Conservation (phyloP, 2,888 invertebrate genomes). For the Caenorhabditis macrosperma region DNA sequence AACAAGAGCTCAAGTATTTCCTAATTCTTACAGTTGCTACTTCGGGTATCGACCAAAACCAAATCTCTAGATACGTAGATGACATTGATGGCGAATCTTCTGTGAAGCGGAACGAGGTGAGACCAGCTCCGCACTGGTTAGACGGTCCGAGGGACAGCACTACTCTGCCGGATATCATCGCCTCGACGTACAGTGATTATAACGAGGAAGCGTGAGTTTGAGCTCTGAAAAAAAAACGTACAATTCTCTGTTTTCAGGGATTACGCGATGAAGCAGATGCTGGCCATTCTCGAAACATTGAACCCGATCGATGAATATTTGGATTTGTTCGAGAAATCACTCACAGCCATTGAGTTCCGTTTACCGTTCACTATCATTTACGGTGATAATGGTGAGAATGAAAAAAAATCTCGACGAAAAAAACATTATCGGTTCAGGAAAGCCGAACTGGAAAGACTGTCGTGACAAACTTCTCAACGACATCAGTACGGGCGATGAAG, state of each 20-base stretch:
- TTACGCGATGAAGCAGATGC: conserved; percentile 61
- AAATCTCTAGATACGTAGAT: conserved; percentile 12
- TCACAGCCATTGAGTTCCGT: conserved; percentile 37
- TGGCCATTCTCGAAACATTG: conserved; percentile 58
- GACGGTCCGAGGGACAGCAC: conserved; percentile 57
- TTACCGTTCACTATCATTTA: conserved; percentile 31
- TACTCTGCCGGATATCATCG: conserved; percentile 55
- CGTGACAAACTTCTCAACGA: conserved; percentile 14
- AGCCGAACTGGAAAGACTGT: conserved; percentile 32
- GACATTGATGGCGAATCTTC: conserved; percentile 16
- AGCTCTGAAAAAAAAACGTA: not conserved
- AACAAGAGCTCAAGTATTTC: not conserved
- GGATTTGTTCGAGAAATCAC: conserved; percentile 38
- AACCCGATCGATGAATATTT: conserved; percentile 38
- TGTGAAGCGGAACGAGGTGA: not conserved
- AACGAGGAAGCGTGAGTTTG: conserved; percentile 56
- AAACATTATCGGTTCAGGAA: conserved; percentile 14
- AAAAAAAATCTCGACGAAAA: not conserved
- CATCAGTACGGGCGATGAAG: not conserved
- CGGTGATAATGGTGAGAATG: conserved; percentile 11
- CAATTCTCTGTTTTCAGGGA: conserved; percentile 47
- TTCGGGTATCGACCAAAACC: not conserved
- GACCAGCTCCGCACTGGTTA: conserved; percentile 51
- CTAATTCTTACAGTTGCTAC: not conserved
- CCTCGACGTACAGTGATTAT: conserved; percentile 54